A percentile compares a stretch with the other conserved stretches of the same genome.
phyloP scores from a whole-genome alignment of 2,113 vertebrate species.

The Serinus canaria region DNA sequence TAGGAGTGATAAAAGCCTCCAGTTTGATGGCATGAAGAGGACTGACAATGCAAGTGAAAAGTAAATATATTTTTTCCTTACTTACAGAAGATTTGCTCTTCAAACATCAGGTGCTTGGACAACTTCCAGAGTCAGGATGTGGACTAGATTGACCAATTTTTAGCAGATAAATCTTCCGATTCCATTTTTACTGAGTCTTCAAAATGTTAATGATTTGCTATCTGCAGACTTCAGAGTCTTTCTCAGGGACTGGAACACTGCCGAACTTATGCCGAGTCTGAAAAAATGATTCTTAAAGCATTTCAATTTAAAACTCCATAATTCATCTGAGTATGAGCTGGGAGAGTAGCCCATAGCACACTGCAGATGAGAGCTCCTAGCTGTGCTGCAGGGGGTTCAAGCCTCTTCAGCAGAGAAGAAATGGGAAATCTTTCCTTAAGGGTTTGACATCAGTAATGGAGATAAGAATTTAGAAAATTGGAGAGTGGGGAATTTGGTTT shows the following conservation, averaged over 20 bases:
- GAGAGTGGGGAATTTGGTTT: neutral
- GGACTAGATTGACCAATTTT: conserved; percentile 36
- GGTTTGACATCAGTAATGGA: neutral
- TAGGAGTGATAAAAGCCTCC: neutral
- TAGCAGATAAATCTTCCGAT: conserved; percentile 21
- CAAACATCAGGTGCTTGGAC: conserved; percentile 44
- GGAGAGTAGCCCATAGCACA: neutral
- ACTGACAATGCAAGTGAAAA: neutral
- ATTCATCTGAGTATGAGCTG: neutral
- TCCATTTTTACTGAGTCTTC: conserved; percentile 41
- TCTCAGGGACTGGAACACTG: conserved; percentile 9
- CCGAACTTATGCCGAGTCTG: neutral
- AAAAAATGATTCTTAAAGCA: conserved; percentile 6
- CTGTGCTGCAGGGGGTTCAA: neutral
- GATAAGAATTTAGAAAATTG: neutral
- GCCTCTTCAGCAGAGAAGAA: neutral
- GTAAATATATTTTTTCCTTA: conserved; percentile 3
- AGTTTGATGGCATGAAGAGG: neutral
- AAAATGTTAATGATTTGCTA: conserved; percentile 41
- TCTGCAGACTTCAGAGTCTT: conserved; percentile 22
- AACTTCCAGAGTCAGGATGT: conserved; percentile 37
- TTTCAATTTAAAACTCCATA: conserved; percentile 2
- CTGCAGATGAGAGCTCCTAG: neutral
- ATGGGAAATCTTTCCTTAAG: neutral
- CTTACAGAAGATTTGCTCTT: conserved; percentile 37